Evolutionary conservation across 1,140 invertebrate genomes (phyloP), one percentile per base, ranked within the genome.

Genomic region (Cheumatopsyche charites): DNA sequence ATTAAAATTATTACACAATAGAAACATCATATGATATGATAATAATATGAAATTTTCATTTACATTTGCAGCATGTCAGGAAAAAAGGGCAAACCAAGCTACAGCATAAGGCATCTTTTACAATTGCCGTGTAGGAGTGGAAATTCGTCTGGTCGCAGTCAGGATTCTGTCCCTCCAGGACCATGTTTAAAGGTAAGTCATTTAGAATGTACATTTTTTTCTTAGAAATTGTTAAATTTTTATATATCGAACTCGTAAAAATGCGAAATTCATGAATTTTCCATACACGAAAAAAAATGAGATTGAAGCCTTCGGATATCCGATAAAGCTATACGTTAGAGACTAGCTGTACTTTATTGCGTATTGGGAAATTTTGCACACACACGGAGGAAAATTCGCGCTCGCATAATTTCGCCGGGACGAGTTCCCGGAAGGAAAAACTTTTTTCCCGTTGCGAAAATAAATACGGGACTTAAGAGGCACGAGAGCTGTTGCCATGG

Each of bases 31-130:
- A n/a, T n/a, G n/a, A n/a, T 36, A 36, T 4, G 9, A 36, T 36
- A 4, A 9, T 36, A 36, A 4, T 4, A 36, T 9, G 29, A 36
- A 36, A 4, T 36, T 9, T 3, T 49, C 4, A 15, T 67, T 42
- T 52, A 63, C 75, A 62, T 63, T 76, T 71, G 0, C 78, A 84
- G 82, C 75, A 84, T 84, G 83, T 84, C 83, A 76, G 69, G 69
- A 62, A 79, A 81, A 43, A 84, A 83, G 74, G 58, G 55, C 21
- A 80, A 82, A 45, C 80, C 83, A 66, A 81, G 82, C 13, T 84
- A 84, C 79, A 83, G 81, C 77, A 84, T 84, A 62, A 78, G 82
- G 2, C 82, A 84, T 70, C 77, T 84, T 43, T 80, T 84, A 23
- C 83, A 84, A 77, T 75, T 84, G 75, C 82, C 83, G 12, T 78